These are phyloP conservation scores for Archips xylosteana DNA, from an alignment of 2,888 invertebrate species.

Conservation along the genomic window DNA sequence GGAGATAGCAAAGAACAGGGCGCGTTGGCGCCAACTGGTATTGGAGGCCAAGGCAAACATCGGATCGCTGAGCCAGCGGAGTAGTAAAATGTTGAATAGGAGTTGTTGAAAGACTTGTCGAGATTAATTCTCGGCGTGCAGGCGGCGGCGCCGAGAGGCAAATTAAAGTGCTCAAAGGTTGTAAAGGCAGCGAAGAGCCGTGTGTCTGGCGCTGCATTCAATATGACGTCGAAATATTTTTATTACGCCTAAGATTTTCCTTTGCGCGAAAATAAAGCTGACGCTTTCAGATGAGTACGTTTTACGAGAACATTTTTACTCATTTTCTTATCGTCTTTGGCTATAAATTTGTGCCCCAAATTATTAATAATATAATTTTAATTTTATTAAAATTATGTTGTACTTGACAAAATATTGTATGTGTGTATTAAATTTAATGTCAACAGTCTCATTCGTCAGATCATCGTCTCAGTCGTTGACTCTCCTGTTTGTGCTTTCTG, in stretches of 20 bases:
- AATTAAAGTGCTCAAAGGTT: conserved; percentile 60
- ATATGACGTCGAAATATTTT: conserved; percentile 27
- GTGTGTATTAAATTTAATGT: no score
- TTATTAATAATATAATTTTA: no score
- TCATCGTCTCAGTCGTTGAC: no score
- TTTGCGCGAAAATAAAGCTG: neutral
- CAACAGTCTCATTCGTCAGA: no score
- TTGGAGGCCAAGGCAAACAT: no score
- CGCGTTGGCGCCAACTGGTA: no score
- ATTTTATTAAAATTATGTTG: no score
- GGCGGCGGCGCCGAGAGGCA: conserved; percentile 52
- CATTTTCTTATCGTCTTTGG: neutral
- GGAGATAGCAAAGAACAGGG: no score
- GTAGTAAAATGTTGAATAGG: conserved; percentile 14
- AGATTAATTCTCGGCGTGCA: conserved; percentile 54
- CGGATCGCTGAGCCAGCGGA: no score
- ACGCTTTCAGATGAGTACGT: neutral
- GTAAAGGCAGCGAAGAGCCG: conserved; percentile 52
- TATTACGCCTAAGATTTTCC: conserved; percentile 11
- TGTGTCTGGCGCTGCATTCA: conserved; percentile 38
- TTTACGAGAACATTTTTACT: neutral
- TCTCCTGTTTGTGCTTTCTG: no score
- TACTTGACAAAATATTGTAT: no score
- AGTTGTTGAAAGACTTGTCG: conserved; percentile 26
- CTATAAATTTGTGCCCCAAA: no score